phyloP scores from a whole-genome alignment of 2,888 invertebrate species.

The Microplitis manilae region DNA sequence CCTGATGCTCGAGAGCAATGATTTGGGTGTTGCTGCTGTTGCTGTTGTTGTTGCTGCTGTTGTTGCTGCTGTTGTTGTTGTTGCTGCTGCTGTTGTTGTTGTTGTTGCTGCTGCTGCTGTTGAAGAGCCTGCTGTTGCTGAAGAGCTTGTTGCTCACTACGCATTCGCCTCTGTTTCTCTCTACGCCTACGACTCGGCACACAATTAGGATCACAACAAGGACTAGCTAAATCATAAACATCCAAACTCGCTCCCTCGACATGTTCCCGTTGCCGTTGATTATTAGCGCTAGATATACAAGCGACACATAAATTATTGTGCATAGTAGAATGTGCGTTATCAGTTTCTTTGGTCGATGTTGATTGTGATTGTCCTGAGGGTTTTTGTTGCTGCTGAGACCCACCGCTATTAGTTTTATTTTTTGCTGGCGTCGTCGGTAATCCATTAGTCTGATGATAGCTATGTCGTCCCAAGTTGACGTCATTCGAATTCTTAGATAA shows the following conservation, averaged over 20 bases:
- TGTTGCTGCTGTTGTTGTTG: slow-evolving; percentile 53
- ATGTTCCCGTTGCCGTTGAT: slow-evolving; percentile 58
- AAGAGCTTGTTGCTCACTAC: slow-evolving; percentile 68
- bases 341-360: slow-evolving; percentile 30
- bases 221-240: slow-evolving; percentile 89
- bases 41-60: slow-evolving; percentile 53
- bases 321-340: slow-evolving; percentile 47
- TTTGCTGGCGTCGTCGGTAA: slow-evolving; percentile 55
- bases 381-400: slow-evolving; percentile 37
- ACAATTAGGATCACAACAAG: slow-evolving; percentile 89
- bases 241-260: slow-evolving; percentile 84
- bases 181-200: slow-evolving; percentile 79
- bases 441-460: slow-evolving; percentile 71
- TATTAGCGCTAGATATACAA: slow-evolving; percentile 67
- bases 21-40: slow-evolving; percentile 55
- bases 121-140: slow-evolving; percentile 69
- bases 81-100: slow-evolving; percentile 56
- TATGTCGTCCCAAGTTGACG: slow-evolving; percentile 64
- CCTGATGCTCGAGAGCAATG: slow-evolving; percentile 67
- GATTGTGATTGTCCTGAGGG: slow-evolving; percentile 33
- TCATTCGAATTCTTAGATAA: slow-evolving; percentile 76
- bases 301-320: slow-evolving; percentile 66
- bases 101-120: slow-evolving; percentile 63
- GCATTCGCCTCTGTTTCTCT: slow-evolving; percentile 74
- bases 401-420: slow-evolving; percentile 23